Conservation (phyloP, 2,113 vertebrate species). For the Dermatemys mawii region DNA sequence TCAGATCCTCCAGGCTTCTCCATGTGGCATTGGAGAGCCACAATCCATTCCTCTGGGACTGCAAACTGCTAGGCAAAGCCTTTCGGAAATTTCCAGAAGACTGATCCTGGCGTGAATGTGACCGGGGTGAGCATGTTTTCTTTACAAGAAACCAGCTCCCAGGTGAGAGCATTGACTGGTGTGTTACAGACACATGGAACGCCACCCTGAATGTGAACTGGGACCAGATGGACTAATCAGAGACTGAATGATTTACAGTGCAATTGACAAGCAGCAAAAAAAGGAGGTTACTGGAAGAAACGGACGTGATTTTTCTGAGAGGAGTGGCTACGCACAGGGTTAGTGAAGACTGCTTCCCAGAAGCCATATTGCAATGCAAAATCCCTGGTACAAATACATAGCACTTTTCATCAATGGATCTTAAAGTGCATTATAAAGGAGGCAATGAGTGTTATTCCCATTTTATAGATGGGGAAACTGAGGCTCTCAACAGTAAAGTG, state of each 20-base stretch:
- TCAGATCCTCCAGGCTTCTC: background rate
- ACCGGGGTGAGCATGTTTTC: background rate
- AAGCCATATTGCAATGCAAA: background rate
- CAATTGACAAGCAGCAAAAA: background rate
- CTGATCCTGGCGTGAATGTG: background rate
- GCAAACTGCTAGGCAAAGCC: background rate
- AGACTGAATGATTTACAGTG: background rate
- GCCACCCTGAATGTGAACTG: background rate
- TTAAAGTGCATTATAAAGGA: background rate
- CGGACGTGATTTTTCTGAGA: background rate
- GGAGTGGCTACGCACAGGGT: background rate
- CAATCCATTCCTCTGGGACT: background rate
- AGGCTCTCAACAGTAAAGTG: background rate
- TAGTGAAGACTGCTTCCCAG: background rate
- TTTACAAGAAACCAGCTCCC: background rate
- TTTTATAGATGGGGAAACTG: background rate
- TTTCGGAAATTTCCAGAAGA: background rate
- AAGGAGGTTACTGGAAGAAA: background rate
- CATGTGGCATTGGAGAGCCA: background rate
- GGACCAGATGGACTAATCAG: background rate
- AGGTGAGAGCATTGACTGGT: background rate
- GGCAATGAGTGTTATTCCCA: background rate
- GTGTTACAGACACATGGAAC: background rate
- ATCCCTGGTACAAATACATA: background rate
- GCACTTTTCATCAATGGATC: background rate